Evolutionary conservation across 2,888 invertebrate species (phyloP).

Genomic region (Coremacera marginata): DNA sequence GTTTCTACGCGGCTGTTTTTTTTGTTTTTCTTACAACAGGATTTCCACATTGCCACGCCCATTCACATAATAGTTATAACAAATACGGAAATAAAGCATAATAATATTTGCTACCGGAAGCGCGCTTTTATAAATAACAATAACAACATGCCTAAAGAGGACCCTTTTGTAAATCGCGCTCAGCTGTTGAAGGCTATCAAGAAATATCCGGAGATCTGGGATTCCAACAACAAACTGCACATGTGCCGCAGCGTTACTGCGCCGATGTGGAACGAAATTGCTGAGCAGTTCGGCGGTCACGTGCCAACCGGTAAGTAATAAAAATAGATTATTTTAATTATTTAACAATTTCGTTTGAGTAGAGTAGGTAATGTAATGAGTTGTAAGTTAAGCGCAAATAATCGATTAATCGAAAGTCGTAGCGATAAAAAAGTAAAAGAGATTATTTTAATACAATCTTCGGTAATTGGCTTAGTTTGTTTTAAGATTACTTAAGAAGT

Average conservation of each 20-base stretch:
- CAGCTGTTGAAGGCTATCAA: conserved; percentile 64
- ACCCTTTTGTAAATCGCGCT: conserved; percentile 65
- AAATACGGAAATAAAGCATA: not conserved
- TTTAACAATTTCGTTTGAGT: too few relatives aligned
- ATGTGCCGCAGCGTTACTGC: conserved; percentile 66
- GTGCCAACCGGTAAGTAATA: conserved; percentile 63
- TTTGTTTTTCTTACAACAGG: not conserved
- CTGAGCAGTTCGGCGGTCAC: conserved; percentile 65
- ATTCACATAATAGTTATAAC: not conserved
- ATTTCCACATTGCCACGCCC: conserved; percentile 17
- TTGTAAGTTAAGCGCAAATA: too few relatives aligned
- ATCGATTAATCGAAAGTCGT: too few relatives aligned
- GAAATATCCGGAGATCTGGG: conserved; percentile 66
- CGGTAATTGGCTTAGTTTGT: too few relatives aligned
- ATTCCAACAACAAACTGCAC: conserved; percentile 64
- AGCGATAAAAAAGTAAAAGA: too few relatives aligned
- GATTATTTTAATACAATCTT: too few relatives aligned
- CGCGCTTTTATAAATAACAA: not conserved
- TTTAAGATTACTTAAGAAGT: too few relatives aligned
- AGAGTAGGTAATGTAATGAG: too few relatives aligned
- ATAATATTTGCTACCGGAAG: not conserved
- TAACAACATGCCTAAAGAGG: conserved; percentile 61
- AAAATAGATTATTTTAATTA: too few relatives aligned
- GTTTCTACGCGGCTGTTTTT: conserved; percentile 15
- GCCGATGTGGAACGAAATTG: conserved; percentile 66